Base-by-base conservation (phyloP, 2,113 vertebrate genomes). In the Haemorhous mexicanus region DNA sequence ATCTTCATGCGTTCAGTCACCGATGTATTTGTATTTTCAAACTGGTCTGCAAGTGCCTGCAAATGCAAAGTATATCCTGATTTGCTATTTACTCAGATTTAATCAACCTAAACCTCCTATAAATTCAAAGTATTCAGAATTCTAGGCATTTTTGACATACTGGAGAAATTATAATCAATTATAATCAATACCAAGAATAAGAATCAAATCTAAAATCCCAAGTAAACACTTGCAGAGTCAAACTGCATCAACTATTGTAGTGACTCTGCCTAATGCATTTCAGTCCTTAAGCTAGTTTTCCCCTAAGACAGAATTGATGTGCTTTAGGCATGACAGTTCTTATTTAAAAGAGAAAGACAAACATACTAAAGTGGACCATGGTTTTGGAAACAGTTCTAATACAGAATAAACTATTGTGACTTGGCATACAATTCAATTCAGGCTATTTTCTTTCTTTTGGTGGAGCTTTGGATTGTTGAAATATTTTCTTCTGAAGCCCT, bases 1-100 rank as follows among this genome's bases (percentile, higher is more conserved):
- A 99, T 93, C 96, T 99, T 99, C 92, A 99, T 98, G 6, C 99
- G 98, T 93, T 99, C 99, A 15, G 84, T 95, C 27, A 98, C 97
- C 0, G 98, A 96, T 5, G 98, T 98, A 35, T 70, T 98, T 84
- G 95, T 94, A 62, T 99, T 98, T 95, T 98, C 98, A 97, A 99
- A 99, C 53, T 99, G 98, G 94, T 99, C 99, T 73, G 98, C 98
- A 80, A 99, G 97, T 33, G 98, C 97, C 98, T 98, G 92, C 44
- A 78, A 94, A 92, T 21, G 89, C 9, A 88, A 78, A 95, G 33
- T 10, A 74, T 16, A 68, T 37, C 35, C 10, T 14, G 22, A 68
- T 64, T 91, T 37, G 90, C 13, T 27, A 52, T 74, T 73, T 53
- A 77, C 10, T 80, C 67, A 63, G n/a, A 68, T 24, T 67, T 43